Evolutionary conservation across 2,797 vertebrate genomes (phyloP), one percentile per base, ranked within the genome.

Genomic region (Brotula barbata): DNA sequence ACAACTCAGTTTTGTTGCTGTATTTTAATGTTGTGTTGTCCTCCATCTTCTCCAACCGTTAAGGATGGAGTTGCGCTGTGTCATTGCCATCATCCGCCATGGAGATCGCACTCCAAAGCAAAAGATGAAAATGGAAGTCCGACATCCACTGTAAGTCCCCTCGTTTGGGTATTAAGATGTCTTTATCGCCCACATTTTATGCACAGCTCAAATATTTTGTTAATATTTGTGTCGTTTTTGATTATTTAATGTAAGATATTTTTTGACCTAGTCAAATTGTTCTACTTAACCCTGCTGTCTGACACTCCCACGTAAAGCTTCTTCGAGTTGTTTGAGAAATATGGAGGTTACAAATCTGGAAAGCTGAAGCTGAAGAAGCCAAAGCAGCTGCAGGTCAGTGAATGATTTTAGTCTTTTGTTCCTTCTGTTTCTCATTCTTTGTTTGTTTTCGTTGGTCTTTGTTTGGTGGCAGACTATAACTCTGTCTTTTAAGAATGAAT

Each of bases 111-210:
- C 96, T 1, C 97, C 97, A 0, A 99, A 99, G 80, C 97, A 99
- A 78, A 99, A 99, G 84, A 99, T 99, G 97, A 99, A 99, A 86
- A 99, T 98, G 97, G 96, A 98, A 65, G 96, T 99, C 45, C 93
- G 95, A 31, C 95, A 99, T 56, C 83, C 95, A 10, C 89, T 94
- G 97, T 98, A 84, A 88, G 89, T 87, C 20, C 28, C 16, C 23
- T 12, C 5, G 13, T 39, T 39, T 23, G 3, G 6, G 15, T 3
- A 6, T 46, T 14, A n/a, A 64, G 6, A 36, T 39, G 16, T 36
- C 8, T 33, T 6, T 6, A 33, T 11, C 11, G 6, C 31, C 6
- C 11, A 6, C 13, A 5, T 12, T 36, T 36, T 3, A 36, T 10
- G 3, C 34, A 4, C 34, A 11, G 8, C 13, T 36, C 13, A 36